Percentiles rank a stretch among this genome's conserved stretches.
These are phyloP conservation scores for Marmota monax DNA, from an alignment of 2,113 vertebrate genomes.

Conservation along the genomic window DNA sequence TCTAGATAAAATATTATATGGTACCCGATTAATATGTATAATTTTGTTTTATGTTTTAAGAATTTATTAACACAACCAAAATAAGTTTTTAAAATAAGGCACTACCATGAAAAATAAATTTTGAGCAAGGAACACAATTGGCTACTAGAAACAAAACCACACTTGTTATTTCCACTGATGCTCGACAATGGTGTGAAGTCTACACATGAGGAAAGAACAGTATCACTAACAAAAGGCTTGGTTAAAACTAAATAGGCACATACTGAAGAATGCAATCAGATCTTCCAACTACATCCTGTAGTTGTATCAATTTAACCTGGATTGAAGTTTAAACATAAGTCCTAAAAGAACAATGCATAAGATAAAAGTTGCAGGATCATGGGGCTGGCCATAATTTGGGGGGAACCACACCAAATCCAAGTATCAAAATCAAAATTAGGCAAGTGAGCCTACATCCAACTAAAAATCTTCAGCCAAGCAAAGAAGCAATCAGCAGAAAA, in stretches of 20 bases:
- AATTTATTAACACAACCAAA: too few species aligned
- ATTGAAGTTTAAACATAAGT: background rate
- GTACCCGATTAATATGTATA: too few species aligned
- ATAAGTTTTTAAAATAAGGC: too few species aligned
- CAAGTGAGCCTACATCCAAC: rapidly evolving
- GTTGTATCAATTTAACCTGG: too few species aligned
- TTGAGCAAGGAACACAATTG: background rate
- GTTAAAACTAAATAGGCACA: background rate
- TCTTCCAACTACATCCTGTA: background rate
- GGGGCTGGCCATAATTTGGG: background rate
- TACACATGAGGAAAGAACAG: background rate
- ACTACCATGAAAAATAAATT: background rate
- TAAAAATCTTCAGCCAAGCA: rapidly evolving
- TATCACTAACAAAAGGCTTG: too few species aligned
- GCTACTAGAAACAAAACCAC: background rate
- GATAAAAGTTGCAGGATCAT: background rate
- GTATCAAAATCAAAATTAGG: background rate
- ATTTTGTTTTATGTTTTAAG: too few species aligned
- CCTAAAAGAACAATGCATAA: background rate
- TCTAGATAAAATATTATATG: too few species aligned
- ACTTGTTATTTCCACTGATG: background rate
- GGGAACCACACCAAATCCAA: background rate
- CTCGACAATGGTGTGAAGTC: background rate
- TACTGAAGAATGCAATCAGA: too few species aligned
- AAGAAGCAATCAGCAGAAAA: background rate